Conservation (phyloP, 2,797 vertebrate genomes). For the Gadopsis marmoratus region DNA sequence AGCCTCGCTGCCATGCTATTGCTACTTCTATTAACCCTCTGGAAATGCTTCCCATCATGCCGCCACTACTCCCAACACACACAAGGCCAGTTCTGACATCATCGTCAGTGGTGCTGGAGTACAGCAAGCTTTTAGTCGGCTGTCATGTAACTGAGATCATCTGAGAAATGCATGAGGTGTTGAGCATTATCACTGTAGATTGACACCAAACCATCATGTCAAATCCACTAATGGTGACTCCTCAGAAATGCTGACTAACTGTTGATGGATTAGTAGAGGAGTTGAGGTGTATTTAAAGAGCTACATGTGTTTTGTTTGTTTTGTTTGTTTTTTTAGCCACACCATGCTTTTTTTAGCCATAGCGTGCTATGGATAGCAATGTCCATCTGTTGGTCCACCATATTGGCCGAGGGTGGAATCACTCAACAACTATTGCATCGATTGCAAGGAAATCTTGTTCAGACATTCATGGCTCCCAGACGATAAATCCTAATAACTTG, state of each 20-base stretch:
- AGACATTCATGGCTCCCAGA: no score
- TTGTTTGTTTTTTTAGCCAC: not conserved
- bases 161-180: conserved; percentile 6
- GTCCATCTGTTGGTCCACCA: not conserved
- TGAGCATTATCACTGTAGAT: not conserved
- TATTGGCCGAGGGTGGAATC: no score
- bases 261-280: not conserved
- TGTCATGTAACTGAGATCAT: conserved; percentile 46
- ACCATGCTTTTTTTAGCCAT: no score
- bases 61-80: conserved; percentile 30
- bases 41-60: conserved; percentile 50
- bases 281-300: not conserved
- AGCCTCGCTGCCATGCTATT: conserved; percentile 36
- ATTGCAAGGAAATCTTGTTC: no score
- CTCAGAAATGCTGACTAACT: not conserved
- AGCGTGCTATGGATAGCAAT: not conserved
- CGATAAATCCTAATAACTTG: no score
- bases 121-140: conserved; percentile 54
- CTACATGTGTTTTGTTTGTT: not conserved
- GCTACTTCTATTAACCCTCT: conserved; percentile 53
- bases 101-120: conserved; percentile 27
- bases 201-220: not conserved
- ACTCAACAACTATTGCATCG: no score
- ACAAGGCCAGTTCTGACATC: conserved; percentile 57
- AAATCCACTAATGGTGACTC: not conserved